phyloP scores from a whole-genome alignment of 2,113 vertebrate genomes.

The Python bivittatus region DNA sequence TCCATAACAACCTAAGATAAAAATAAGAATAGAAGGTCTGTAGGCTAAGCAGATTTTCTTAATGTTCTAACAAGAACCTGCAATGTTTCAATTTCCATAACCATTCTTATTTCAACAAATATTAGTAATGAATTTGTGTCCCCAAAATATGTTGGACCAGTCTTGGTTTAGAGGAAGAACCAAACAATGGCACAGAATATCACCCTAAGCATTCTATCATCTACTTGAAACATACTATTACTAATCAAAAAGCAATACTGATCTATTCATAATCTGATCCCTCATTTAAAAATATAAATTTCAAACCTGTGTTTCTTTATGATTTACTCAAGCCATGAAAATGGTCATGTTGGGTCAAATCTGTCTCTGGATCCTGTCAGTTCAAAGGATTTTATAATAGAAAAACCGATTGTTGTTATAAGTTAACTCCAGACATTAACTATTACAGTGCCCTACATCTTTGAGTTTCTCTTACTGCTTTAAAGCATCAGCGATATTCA shows the following conservation, averaged over 20 bases:
- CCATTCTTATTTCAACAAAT: not conserved
- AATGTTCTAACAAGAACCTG: not conserved
- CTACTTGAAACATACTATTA: not conserved
- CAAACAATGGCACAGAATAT: not conserved
- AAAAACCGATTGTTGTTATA: not conserved
- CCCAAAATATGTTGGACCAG: not conserved
- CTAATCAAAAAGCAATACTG: not conserved
- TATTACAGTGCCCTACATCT: not conserved
- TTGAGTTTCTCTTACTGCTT: not conserved
- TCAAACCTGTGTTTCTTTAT: not conserved
- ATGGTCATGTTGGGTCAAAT: not conserved
- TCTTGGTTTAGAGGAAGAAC: not conserved
- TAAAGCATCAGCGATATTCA: not conserved
- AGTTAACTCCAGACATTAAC: not conserved
- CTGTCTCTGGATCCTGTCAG: not conserved
- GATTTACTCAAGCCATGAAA: not conserved
- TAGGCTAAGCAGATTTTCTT: not conserved
- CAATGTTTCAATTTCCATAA: not conserved
- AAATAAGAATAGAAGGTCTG: not conserved
- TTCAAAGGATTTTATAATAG: not conserved
- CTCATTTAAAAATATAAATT: not conserved
- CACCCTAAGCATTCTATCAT: not conserved
- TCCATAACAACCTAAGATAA: constrained; percentile 88
- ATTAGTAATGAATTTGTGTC: not conserved
- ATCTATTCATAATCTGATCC: not conserved